A percentile compares a stretch with the other conserved stretches of the same genome.
phyloP scores from a whole-genome alignment of 2,888 invertebrate species.

The Cylindroiulus punctatus region DNA sequence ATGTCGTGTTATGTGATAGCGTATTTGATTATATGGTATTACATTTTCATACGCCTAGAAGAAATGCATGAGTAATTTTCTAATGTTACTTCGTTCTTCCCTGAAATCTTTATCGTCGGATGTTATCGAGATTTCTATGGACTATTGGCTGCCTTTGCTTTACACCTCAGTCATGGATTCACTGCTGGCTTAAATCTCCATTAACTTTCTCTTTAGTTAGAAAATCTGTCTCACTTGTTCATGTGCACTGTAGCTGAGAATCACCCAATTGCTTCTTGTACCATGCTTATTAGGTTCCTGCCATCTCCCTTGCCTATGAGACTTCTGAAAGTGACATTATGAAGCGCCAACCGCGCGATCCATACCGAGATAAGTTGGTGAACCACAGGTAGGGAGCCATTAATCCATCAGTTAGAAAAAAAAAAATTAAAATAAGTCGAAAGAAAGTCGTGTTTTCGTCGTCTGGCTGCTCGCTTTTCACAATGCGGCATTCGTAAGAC shows the following conservation, averaged over 20 bases:
- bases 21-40: not conserved
- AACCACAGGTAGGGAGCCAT: conserved; percentile 68
- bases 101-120: not conserved
- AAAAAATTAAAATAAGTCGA: not conserved
- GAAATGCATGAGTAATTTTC: conserved; percentile 5
- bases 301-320: conserved; percentile 80
- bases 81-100: not conserved
- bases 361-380: conserved; percentile 75
- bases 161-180: conserved; percentile 24
- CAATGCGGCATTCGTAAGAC: conserved; percentile 43
- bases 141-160: conserved; percentile 42
- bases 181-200: conserved; percentile 29
- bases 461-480: conserved; percentile 43
- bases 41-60: not conserved
- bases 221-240: conserved; percentile 49
- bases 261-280: conserved; percentile 52
- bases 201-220: conserved; percentile 40
- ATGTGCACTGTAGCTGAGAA: conserved; percentile 50
- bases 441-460: conserved; percentile 47
- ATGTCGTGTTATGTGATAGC: not conserved
- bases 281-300: conserved; percentile 72
- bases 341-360: conserved; percentile 74
- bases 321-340: conserved; percentile 79
- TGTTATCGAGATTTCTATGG: not conserved
- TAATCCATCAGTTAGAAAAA: conserved; percentile 49